Percentiles rank a stretch among this genome's conserved stretches.
Conservation (phyloP, 2,113 vertebrate species). For the Pteropus alecto region DNA sequence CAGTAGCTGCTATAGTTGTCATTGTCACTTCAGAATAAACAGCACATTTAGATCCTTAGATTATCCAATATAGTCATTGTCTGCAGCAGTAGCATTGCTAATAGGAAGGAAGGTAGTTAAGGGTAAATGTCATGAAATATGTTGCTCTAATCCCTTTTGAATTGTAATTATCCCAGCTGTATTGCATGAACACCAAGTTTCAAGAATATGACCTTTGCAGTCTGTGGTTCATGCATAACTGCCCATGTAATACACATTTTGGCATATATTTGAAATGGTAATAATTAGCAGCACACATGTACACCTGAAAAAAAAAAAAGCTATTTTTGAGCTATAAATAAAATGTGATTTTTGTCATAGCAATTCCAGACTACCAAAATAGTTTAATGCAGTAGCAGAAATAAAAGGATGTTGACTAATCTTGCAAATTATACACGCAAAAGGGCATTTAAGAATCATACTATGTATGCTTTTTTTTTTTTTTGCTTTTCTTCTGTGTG, state of each 20-base stretch:
- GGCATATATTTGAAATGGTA: background rate
- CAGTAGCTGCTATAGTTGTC: background rate
- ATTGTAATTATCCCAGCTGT: background rate
- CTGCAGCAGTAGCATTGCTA: background rate
- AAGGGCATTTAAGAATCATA: background rate
- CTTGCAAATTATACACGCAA: background rate
- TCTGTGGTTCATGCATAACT: conserved; percentile 14
- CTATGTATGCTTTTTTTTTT: background rate
- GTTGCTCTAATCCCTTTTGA: background rate
- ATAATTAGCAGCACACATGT: background rate
- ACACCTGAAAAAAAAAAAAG: background rate
- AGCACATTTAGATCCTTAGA: background rate
- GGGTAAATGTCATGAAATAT: background rate
- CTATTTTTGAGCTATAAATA: background rate
- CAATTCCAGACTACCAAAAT: background rate
- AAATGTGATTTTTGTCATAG: background rate
- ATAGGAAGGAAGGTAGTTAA: background rate
- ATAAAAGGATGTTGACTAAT: background rate
- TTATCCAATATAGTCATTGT: background rate
- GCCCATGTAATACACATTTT: background rate
- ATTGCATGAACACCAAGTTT: conserved; percentile 24
- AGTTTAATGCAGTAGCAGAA: background rate
- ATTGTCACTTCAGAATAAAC: background rate
- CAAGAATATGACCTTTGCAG: background rate
- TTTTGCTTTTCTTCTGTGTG: background rate